Base-by-base conservation (phyloP, 2,888 invertebrate species). In the Lottia gigantea region DNA sequence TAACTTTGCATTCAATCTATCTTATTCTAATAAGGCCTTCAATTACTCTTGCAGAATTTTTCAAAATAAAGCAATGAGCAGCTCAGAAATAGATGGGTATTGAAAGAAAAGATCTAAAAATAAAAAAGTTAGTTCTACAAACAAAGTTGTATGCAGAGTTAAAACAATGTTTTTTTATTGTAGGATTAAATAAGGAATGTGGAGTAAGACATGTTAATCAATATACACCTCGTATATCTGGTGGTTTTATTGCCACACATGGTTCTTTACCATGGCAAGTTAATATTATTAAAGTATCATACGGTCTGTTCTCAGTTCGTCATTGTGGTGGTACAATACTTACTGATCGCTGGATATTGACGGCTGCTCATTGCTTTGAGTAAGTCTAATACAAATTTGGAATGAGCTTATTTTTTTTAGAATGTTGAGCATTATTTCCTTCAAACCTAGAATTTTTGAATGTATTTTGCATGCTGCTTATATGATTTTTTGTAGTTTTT, bases 311-410 rank as follows among this genome's bases (percentile, higher is more conserved):
- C 26, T 46, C 12, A 25, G 19, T 67, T n/a, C 61, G 49, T 63
- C 61, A 62, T 7, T 94, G 94, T 81, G 94, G 94, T 0, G 94
- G 93, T 0, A 92, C 93, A 0, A 89, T 94, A 14, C 90, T 94
- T 66, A 91, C 92, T 0, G 90, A 91, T 64, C 89, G 90, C 65
- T 92, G 92, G 85, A 90, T 94, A 7, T 87, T 94, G 1, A 93
- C 94, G 0, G 94, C 94, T 14, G 66, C 70, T 26, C 70, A 70
- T 26, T 70, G 0, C 94, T 93, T 0, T 94, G 94, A 84, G 94
- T 76, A 71, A 71, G 71, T 71, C 31, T 14, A 40, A 66, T 45
- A 63, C 63, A 16, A 63, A 63, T 16, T 26, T 61, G 1, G 15
- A 25, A 23, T 61, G 7, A 61, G 19, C 19, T 6, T 25, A 55